These are phyloP conservation scores for Hylaeus volcanicus DNA, from an alignment of 1,140 invertebrate species.

Conservation along the genomic window DNA sequence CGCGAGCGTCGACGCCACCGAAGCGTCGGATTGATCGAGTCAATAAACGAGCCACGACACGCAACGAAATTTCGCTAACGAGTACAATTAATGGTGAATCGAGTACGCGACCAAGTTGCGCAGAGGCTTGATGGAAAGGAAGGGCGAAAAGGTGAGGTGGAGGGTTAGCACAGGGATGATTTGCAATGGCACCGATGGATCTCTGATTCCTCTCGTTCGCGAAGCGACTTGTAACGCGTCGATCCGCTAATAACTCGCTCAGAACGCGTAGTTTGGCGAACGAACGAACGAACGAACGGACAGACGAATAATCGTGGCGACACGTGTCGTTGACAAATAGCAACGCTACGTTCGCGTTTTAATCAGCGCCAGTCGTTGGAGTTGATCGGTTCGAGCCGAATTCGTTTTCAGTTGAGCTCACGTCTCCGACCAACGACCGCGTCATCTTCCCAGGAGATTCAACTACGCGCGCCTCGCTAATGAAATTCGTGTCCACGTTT, in stretches of 20 bases:
- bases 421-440: not conserved
- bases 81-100: constrained; percentile 60
- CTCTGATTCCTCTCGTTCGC: constrained; percentile 3
- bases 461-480: not conserved
- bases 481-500: constrained; percentile 32
- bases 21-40: constrained; percentile 51
- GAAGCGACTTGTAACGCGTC: not conserved
- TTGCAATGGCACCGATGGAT: constrained; percentile 23
- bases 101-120: constrained; percentile 9
- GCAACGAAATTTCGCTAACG: constrained; percentile 54
- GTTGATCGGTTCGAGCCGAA: constrained; percentile 55
- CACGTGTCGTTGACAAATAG: constrained; percentile 61
- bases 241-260: constrained; percentile 16
- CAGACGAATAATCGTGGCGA: constrained; percentile 25
- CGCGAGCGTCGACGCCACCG: constrained; percentile 8
- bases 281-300: not conserved
- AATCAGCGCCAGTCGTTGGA: constrained; percentile 53
- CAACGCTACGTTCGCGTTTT: constrained; percentile 52
- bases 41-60: constrained; percentile 50
- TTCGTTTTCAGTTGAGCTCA: constrained; percentile 36
- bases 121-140: not conserved
- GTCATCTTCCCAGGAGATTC: constrained; percentile 15
- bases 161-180: constrained; percentile 1
- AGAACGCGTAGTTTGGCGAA: not conserved
- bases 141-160: not conserved